These are phyloP conservation scores for Phylloscopus collybita DNA, from an alignment of 2,797 vertebrate genomes.

Conservation along the genomic window DNA sequence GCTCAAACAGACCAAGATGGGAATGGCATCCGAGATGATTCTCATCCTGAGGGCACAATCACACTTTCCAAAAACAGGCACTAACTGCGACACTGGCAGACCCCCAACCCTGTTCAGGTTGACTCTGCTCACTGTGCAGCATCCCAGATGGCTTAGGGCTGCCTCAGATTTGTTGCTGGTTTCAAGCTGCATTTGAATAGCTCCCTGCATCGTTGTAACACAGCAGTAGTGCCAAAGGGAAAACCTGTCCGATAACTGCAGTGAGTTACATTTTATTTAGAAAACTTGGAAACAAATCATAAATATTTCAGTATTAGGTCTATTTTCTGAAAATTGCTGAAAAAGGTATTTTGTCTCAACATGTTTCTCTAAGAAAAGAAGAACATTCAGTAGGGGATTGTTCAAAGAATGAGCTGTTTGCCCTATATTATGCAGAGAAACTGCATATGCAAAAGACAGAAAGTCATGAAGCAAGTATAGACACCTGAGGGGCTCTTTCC, in stretches of 20 bases:
- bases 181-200: background rate
- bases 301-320: background rate
- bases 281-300: background rate
- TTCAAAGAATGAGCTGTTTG: background rate
- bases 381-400: background rate
- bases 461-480: background rate
- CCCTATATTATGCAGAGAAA: background rate
- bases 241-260: background rate
- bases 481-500: background rate
- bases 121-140: background rate
- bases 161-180: background rate
- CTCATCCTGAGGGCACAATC: rapidly evolving
- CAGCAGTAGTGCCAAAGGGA: background rate
- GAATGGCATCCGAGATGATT: rapidly evolving
- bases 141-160: background rate
- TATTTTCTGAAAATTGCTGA: background rate
- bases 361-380: background rate
- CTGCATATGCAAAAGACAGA: background rate
- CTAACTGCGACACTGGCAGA: background rate
- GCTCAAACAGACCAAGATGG: background rate
- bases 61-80: background rate
- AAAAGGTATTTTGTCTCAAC: background rate
- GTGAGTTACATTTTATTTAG: background rate
- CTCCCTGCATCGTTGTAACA: background rate
- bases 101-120: background rate